Evolutionary conservation across 2,797 vertebrate species (phyloP).

Genomic region (Lepidocolaptes lacrymiger): DNA sequence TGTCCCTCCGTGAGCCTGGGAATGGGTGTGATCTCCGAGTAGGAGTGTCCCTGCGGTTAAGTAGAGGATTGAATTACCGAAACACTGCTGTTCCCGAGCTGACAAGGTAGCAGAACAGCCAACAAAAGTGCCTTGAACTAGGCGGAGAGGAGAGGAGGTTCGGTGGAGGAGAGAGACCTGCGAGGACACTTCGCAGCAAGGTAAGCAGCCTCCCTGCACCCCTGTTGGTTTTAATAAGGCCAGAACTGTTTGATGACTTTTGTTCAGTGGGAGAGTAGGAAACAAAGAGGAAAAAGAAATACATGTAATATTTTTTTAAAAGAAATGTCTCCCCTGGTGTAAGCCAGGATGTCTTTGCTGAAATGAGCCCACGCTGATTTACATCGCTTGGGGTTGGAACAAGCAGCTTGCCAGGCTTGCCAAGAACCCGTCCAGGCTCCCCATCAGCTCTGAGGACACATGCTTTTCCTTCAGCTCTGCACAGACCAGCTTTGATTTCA

Average conservation of each 20-base stretch:
- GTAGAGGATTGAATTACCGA: slow-evolving; percentile 66
- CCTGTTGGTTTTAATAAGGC: background rate
- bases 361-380: background rate
- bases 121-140: slow-evolving; percentile 16
- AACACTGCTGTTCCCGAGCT: slow-evolving; percentile 40
- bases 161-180: background rate
- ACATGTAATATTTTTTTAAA: background rate
- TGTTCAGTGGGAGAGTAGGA: background rate
- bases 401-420: background rate
- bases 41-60: slow-evolving; percentile 65
- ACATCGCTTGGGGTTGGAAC: background rate
- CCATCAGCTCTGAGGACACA: background rate
- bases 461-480: background rate
- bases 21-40: slow-evolving; percentile 65
- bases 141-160: background rate
- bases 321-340: background rate
- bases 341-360: background rate
- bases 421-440: background rate
- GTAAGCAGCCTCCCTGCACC: background rate
- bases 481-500: slow-evolving; percentile 25
- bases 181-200: background rate
- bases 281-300: background rate
- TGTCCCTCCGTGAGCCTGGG: slow-evolving; percentile 30
- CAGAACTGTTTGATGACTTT: background rate
- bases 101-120: slow-evolving; percentile 56